Evolutionary conservation across 2,797 vertebrate genomes (phyloP), one percentile per base, ranked within the genome.

Genomic region (Lithobates pipiens): DNA sequence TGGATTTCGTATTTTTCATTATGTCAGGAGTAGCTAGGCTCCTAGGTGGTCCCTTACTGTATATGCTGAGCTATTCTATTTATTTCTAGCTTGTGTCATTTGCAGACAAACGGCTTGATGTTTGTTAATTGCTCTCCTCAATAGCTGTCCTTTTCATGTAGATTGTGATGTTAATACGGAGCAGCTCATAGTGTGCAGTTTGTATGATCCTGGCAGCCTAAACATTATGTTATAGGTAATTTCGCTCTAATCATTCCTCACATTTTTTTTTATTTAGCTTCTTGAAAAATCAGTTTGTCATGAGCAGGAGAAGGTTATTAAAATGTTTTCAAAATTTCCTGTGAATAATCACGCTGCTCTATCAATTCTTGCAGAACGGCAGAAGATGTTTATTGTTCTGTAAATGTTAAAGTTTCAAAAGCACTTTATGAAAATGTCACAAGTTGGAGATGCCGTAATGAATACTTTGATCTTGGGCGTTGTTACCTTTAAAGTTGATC

Each of bases 261-360:
- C 16, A 3, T 65, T 32, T 79, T 29, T 79, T 29, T 68, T 77
- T 5, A 46, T 57, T 63, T 63, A 61, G 11, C 15, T 23, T 46
- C 10, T 83, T 65, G 27, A 82, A 82, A 82, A 65, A 82, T 44
- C 70, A 42, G 34, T 75, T 75, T 82, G 54, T 82, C 57, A 75
- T n/a, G 44, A 50, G 34, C 36, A n/a, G 18, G 27, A 50, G 8
- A 67, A 46, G 74, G 71, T 76, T 34, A 83, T 83, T 75, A 83
- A 32, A 32, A 23, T n/a, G 9, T 50, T 76, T 76, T 75, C 57
- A 21, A 76, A 5, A 63, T 39, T 74, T 65, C n/a, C 57, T 16
- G 13, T 63, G 54, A 73, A 44, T 69, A 65, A 8, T 73, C 36
- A 32, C 21, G 0, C 8, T 25, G 71, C 61, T 46, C 32, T 27